Evolutionary conservation across 1,140 invertebrate genomes (phyloP).

Genomic region (Colletes latitarsis): DNA sequence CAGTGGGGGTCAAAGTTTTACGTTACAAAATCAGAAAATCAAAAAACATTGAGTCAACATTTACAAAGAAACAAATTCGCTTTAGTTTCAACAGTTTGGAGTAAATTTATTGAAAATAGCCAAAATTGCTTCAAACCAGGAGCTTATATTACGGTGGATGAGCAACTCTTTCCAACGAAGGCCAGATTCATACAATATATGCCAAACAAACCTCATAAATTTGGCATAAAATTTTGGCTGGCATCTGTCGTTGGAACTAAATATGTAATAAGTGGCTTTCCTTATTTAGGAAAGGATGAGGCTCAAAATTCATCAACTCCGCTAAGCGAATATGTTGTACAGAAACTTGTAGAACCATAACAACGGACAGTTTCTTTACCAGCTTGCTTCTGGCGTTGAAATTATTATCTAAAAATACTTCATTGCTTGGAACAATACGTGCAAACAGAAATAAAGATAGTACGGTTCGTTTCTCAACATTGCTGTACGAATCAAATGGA

Average conservation of each 20-base stretch:
- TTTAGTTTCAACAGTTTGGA: conserved; percentile 35
- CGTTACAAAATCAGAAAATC: too few species aligned
- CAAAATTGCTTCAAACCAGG: conserved; percentile 29
- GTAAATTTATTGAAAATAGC: conserved; percentile 55
- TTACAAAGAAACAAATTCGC: conserved; percentile 72
- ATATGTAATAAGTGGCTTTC: conserved; percentile 26
- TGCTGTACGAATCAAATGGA: conserved; percentile 34
- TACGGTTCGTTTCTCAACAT: conserved; percentile 45
- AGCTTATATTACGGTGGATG: too few species aligned
- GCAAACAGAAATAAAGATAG: conserved; percentile 33
- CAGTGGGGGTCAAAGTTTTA: not conserved
- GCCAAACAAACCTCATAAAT: not conserved
- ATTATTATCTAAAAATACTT: too few species aligned
- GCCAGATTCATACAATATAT: conserved; percentile 9
- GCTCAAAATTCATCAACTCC: not conserved
- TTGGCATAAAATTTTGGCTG: conserved; percentile 70
- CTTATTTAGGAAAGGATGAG: conserved; percentile 73
- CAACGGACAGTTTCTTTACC: too few species aligned
- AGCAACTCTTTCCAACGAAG: conserved; percentile 16
- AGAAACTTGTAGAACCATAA: conserved; percentile 8
- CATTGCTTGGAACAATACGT: too few species aligned
- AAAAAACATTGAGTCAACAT: too few species aligned
- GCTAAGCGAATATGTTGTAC: conserved; percentile 26
- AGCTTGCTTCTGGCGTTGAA: too few species aligned
- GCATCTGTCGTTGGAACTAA: conserved; percentile 42